phyloP scores from a whole-genome alignment of 2,113 vertebrate genomes.

The Pogona vitticeps region DNA sequence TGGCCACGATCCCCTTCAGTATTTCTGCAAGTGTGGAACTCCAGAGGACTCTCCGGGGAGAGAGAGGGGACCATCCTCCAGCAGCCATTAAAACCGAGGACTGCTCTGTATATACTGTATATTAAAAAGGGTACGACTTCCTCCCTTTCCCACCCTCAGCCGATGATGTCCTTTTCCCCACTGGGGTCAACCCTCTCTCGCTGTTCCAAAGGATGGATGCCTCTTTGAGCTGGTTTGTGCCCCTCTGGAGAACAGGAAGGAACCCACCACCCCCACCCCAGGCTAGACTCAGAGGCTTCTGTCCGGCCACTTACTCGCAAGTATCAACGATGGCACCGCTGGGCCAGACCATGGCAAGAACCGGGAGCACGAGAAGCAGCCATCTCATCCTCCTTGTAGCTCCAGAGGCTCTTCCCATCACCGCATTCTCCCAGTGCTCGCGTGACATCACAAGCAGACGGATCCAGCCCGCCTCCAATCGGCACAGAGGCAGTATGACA shows the following conservation, averaged over 20 bases:
- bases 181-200: neutral
- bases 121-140: too few relatives aligned
- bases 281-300: neutral
- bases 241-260: too few relatives aligned
- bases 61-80: too few relatives aligned
- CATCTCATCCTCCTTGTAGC: conserved; percentile 24
- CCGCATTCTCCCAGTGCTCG: neutral
- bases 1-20: too few relatives aligned
- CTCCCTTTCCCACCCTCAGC: neutral
- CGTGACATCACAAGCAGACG: neutral
- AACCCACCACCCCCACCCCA: too few relatives aligned
- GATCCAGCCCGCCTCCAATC: neutral
- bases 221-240: too few relatives aligned
- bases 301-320: conserved; percentile 8
- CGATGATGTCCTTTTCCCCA: neutral
- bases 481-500: conserved; percentile 4
- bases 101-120: too few relatives aligned
- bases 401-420: neutral
- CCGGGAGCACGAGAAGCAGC: neutral
- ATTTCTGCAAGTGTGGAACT: too few relatives aligned
- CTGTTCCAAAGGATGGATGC: too few relatives aligned
- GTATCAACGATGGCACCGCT: conserved; percentile 8
- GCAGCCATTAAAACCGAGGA: too few relatives aligned
- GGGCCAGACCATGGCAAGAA: conserved; percentile 8
- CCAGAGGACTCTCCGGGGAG: too few relatives aligned